These are phyloP conservation scores for Oryzias woworae DNA, from an alignment of 2,113 vertebrate species.

Conservation along the genomic window DNA sequence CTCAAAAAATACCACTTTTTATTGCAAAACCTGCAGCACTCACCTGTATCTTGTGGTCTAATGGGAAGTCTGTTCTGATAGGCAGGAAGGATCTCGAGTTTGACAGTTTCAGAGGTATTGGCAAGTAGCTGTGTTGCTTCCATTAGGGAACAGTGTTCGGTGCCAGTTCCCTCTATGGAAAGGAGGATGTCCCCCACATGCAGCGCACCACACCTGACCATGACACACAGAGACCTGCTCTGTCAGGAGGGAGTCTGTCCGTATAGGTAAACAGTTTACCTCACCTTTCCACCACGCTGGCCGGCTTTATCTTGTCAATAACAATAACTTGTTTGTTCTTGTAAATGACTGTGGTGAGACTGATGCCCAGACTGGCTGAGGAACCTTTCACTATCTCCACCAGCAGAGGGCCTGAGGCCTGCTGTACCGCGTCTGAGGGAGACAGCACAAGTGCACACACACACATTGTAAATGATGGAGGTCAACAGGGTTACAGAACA, in stretches of 20 bases:
- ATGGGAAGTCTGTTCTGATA: slow-evolving; percentile 82
- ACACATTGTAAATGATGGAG: neutral
- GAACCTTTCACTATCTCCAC: slow-evolving; percentile 91
- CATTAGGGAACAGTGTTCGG: slow-evolving; percentile 90
- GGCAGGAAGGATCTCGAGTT: slow-evolving; percentile 89
- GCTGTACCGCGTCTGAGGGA: slow-evolving; percentile 85
- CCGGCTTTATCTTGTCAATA: slow-evolving; percentile 92
- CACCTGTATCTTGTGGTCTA: slow-evolving; percentile 89
- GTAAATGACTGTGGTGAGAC: slow-evolving; percentile 81
- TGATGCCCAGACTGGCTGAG: slow-evolving; percentile 86
- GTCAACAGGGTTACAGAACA: neutral
- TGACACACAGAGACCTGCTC: neutral
- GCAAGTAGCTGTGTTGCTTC: slow-evolving; percentile 93
- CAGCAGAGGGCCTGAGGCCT: slow-evolving; percentile 87
- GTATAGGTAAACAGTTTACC: neutral
- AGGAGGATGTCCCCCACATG: slow-evolving; percentile 89
- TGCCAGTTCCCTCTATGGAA: slow-evolving; percentile 92
- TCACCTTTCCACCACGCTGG: slow-evolving; percentile 95
- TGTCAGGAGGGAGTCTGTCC: neutral
- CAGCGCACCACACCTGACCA: slow-evolving; percentile 86
- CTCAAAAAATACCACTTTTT: neutral
- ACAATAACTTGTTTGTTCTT: slow-evolving; percentile 91
- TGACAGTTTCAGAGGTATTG: slow-evolving; percentile 83
- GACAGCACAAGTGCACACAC: slow-evolving; percentile 26
- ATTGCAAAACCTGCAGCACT: slow-evolving; percentile 26